These are phyloP conservation scores for Leptinotarsa rubiginosa DNA, from an alignment of 2,888 invertebrate species.

Conservation along the genomic window DNA sequence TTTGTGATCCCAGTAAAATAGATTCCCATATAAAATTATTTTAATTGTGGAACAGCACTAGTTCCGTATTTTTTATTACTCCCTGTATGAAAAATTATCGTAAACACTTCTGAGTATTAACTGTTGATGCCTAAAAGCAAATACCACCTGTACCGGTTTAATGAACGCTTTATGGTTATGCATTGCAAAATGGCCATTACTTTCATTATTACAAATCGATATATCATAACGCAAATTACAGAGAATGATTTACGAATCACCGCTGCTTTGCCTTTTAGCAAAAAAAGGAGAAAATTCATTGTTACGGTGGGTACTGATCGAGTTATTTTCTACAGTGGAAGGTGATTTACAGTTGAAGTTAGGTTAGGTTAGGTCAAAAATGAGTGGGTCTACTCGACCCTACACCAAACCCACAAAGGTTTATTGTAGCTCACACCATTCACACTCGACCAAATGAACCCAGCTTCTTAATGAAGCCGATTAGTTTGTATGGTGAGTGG, in stretches of 20 bases:
- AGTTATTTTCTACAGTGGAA: not conserved
- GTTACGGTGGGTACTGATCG: not conserved
- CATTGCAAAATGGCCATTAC: slow-evolving; percentile 22
- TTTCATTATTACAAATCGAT: slow-evolving; percentile 25
- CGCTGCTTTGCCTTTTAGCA: not conserved
- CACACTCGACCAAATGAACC: too few relatives aligned
- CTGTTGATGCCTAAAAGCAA: slow-evolving; percentile 26
- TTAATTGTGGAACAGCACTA: too few relatives aligned
- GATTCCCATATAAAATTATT: too few relatives aligned
- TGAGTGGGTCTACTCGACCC: too few relatives aligned
- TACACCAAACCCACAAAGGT: too few relatives aligned
- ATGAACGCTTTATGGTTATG: slow-evolving; percentile 24
- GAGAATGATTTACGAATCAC: not conserved
- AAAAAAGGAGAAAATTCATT: not conserved
- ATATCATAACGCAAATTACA: slow-evolving; percentile 14
- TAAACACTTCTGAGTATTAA: slow-evolving; percentile 12
- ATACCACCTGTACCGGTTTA: slow-evolving; percentile 30
- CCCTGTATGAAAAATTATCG: not conserved
- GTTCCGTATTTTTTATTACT: too few relatives aligned
- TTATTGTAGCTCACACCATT: too few relatives aligned
- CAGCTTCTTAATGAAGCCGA: too few relatives aligned
- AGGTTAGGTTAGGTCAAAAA: too few relatives aligned
- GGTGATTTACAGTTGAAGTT: too few relatives aligned
- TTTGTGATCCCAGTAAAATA: too few relatives aligned
- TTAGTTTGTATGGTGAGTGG: too few relatives aligned